Base-by-base conservation (phyloP, 2,888 invertebrate species). In the Pomacea canaliculata region DNA sequence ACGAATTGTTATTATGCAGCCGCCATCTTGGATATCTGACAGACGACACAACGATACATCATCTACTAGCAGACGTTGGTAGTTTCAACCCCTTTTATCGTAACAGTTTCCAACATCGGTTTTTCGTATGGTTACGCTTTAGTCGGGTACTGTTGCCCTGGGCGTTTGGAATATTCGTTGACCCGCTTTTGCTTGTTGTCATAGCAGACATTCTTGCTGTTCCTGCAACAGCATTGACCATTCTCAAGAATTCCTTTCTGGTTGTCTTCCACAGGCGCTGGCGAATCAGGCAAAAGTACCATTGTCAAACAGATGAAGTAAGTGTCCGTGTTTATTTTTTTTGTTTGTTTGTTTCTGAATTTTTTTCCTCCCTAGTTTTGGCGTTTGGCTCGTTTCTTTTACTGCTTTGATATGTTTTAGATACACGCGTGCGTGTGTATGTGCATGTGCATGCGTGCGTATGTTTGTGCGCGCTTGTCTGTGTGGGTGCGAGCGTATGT, bases 271-370 rank as follows among this genome's bases (percentile, higher is more conserved):
- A 67, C 81, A 99, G 99, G 98, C 93, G 98, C 98, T 91, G 98
- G 98, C 89, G 99, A 99, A 93, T 99, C 98, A 88, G 99, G 99
- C 91, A 99, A 99, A 93, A 98, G 98, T 93, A 99, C 99, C 91
- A 99, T 99, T 94, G 98, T 99, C 88, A 99, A 99, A 94, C 99
- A 99, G 94, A 99, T 99, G 98, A 99, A 98, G 97, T 97, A 92
- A 96, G 96, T 95, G 78, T 65, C 62, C 70, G 51, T 46, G 37
- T 72, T 37, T 18, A 12, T 63, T 7, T 63, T 63, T 7, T 63
- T 7, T 18, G 2, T 12, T 60, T 60, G 2, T 60, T 19, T 19
- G n/a, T 60, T 60, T 60, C 60, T 60, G 60, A 19, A 19, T 60
- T n/a, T 60, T 19, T 2, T n/a, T 60, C 23, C 23, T 23, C 23